Percentiles rank a stretch among this genome's conserved stretches.
Conservation (phyloP, 2,797 vertebrate genomes). For the Miichthys miiuy region DNA sequence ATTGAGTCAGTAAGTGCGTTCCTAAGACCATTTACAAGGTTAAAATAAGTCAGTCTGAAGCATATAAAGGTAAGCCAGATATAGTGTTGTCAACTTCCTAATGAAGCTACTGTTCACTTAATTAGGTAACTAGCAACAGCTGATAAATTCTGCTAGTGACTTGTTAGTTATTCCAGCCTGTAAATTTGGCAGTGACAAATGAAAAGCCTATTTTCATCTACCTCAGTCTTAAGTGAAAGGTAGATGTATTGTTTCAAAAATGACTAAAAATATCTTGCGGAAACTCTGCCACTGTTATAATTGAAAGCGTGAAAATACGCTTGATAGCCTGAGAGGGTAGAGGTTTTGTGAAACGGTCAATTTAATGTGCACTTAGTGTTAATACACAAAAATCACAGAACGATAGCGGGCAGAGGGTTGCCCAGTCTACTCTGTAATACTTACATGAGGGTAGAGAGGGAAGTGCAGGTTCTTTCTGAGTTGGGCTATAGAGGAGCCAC, state of each 20-base stretch:
- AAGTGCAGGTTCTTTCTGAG: slow-evolving; percentile 97
- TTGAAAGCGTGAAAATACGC: background rate
- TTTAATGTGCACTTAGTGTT: background rate
- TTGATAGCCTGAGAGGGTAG: background rate
- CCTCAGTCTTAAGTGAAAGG: too few relatives aligned
- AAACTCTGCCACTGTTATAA: background rate
- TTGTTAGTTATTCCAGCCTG: slow-evolving; percentile 1
- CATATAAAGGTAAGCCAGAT: background rate
- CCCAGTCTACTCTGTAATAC: slow-evolving; percentile 68
- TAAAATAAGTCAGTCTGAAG: background rate
- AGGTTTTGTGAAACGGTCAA: background rate
- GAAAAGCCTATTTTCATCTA: too few relatives aligned
- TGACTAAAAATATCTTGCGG: background rate
- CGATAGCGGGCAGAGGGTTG: background rate
- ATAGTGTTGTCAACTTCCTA: background rate
- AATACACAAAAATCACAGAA: background rate
- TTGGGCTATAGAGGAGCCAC: slow-evolving; percentile 91
- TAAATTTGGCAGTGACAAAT: background rate
- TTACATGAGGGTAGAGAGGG: slow-evolving; percentile 96
- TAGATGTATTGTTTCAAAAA: background rate
- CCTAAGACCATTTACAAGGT: background rate
- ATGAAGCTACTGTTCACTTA: background rate
- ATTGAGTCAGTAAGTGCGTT: background rate
- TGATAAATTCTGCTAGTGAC: background rate
- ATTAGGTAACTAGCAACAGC: background rate